Percentiles rank a stretch among this genome's conserved stretches.
phyloP scores from a whole-genome alignment of 2,113 vertebrate genomes.

The Mus pahari region DNA sequence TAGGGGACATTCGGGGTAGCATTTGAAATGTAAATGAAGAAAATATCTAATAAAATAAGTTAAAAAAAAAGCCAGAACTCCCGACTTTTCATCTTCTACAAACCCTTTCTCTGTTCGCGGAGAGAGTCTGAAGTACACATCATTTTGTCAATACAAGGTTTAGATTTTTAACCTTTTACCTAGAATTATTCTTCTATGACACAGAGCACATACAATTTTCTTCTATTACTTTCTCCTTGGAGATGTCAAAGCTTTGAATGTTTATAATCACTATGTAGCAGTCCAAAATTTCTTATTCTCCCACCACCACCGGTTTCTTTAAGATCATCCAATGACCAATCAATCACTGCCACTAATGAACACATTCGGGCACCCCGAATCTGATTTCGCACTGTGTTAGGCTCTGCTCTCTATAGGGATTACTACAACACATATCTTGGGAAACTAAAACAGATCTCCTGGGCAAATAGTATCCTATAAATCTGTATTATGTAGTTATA shows the following conservation, averaged over 20 bases:
- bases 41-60: too few species aligned
- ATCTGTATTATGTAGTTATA: conserved; percentile 57
- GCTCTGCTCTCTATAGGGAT: neutral
- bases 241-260: conserved; percentile 13
- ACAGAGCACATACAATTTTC: conserved; percentile 20
- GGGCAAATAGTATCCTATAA: conserved; percentile 52
- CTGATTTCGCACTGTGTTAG: neutral
- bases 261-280: neutral
- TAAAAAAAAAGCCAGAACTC: too few species aligned
- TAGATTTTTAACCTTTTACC: conserved; percentile 43
- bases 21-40: too few species aligned
- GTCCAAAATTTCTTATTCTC: neutral
- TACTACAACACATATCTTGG: conserved; percentile 65
- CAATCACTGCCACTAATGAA: neutral
- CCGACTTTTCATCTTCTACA: neutral
- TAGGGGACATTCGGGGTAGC: too few species aligned
- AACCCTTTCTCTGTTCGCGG: neutral
- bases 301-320: neutral
- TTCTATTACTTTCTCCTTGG: conserved; percentile 59
- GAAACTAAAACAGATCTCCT: conserved; percentile 72
- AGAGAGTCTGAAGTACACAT: neutral
- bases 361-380: neutral
- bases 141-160: conserved; percentile 25
- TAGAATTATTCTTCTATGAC: conserved; percentile 62
- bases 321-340: neutral